These are phyloP conservation scores for Serranochromis macrocephalus DNA, from an alignment of 2,113 vertebrate species.

Conservation along the genomic window DNA sequence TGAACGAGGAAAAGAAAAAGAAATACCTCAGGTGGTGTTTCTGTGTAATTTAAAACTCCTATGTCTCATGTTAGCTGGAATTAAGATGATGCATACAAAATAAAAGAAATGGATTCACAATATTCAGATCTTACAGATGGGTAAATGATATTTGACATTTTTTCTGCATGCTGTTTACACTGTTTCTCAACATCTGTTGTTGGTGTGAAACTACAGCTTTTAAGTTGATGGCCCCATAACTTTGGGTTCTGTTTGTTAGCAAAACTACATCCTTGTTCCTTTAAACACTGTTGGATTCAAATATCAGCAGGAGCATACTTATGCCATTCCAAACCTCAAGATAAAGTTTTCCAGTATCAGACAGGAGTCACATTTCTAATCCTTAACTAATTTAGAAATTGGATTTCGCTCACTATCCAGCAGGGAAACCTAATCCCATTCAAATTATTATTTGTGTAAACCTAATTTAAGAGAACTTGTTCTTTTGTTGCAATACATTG, in stretches of 20 bases:
- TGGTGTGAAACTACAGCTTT: not conserved
- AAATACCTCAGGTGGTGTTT: not conserved
- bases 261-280: not conserved
- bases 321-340: not conserved
- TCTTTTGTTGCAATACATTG: not conserved
- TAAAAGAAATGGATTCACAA: not conserved
- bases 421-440: accelerated
- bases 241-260: not conserved
- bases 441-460: not conserved
- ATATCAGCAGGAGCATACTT: not conserved
- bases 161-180: not conserved
- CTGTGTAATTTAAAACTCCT: not conserved
- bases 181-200: not conserved
- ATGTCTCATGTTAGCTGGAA: not conserved
- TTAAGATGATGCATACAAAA: not conserved
- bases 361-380: not conserved
- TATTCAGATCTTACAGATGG: not conserved
- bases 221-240: accelerated
- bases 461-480: not conserved
- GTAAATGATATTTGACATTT: not conserved
- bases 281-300: not conserved
- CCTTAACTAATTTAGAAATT: not conserved
- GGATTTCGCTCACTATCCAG: accelerated
- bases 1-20: not conserved
- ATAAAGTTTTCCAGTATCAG: not conserved